Base-by-base conservation (phyloP, 1,140 invertebrate species). In the Steinernema khuongi region DNA sequence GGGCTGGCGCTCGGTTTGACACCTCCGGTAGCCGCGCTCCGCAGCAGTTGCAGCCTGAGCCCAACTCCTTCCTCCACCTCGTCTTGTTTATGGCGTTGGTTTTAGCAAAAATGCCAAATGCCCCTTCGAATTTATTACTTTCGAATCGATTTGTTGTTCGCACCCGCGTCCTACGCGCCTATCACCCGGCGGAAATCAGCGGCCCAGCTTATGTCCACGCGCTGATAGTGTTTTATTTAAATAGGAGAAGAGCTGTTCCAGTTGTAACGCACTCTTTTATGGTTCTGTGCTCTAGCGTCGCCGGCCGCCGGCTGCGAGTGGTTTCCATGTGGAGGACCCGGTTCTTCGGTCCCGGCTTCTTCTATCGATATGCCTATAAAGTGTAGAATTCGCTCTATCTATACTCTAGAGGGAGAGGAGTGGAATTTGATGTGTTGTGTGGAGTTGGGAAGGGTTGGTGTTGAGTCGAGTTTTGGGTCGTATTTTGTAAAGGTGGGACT, bases 41-140 rank as follows among this genome's bases (percentile, higher is more conserved):
- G 14, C 11, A 60, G 50, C 50, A 60, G 50, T 60, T 60, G 50
- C 50, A 60, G 50, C 50, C 22, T 60, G 50, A 22, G 26, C 50
- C 19, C 50, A n/a, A 41, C 36, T 41, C 36, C 36, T 22, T 26
- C 50, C 11, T 22, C 50, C 4, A 14, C 50, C 26, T 22, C 50
- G 7, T 22, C 50, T 60, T 60, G 50, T 60, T 60, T 60, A 60
- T 60, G 50, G 50, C 50, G 50, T 60, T 60, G 50, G 50, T 60
- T 60, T 60, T 60, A 60, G 50, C 50, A 60, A 60, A 60, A 60
- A 60, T 60, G 50, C 50, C 50, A 60, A 60, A 60, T 60, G 50
- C 50, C 50, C 50, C 50, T 60, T 60, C 50, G 26, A 60, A 60
- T 60, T 60, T 60, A 60, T 60, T 60, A 60, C 50, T 60, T 60